Base-by-base conservation (phyloP, 2,888 invertebrate genomes). In the Lepidocyrtoides sp. region DNA sequence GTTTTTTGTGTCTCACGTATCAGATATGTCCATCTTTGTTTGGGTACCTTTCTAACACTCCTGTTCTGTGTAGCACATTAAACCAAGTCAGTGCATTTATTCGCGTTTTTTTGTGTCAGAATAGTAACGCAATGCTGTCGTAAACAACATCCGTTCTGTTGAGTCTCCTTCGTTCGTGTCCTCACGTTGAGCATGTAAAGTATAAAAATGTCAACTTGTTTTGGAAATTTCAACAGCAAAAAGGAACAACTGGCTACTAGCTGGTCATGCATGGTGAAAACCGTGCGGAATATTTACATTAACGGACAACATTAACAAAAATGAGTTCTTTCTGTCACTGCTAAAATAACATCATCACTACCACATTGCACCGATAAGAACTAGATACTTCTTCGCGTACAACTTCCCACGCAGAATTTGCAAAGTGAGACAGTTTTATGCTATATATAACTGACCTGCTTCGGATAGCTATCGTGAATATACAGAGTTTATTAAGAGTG, bases 381-480 rank as follows among this genome's bases (percentile, higher is more conserved):
- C 51, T 51, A 4, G 41, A 4, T 41, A 51, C 44, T 44, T 44
- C n/a, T n/a, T n/a, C n/a, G n/a, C 12, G 14, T 32, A n/a, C 29
- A n/a, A 32, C 66, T 63, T 23, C 88, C 88, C 81, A 88, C 88
- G 69, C 88, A 54, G 10, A 36, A 14, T 69, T 77, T 48, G n/a
- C 57, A 5, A 79, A 29, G 51, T 23, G 48, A 66, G 79, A 63
- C 63, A 79, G 20, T 51, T 81, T 66, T 63, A 77, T 60, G 77
- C 87, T 87, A 87, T 75, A 87, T 87, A 77, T 87, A 87, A 87
- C 77, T 87, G 87, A 79, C 87, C 87, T 63, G 72, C 75, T 75
- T 86, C 17, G 60, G 60, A 60, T 60, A 60, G 26, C 10, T 44
- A 12, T 44, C n/a, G n/a, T n/a, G n/a, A n/a, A n/a, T n/a, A n/a